Evolutionary conservation across 2,797 vertebrate species (phyloP).

Genomic region (Megalops cyprinoides): DNA sequence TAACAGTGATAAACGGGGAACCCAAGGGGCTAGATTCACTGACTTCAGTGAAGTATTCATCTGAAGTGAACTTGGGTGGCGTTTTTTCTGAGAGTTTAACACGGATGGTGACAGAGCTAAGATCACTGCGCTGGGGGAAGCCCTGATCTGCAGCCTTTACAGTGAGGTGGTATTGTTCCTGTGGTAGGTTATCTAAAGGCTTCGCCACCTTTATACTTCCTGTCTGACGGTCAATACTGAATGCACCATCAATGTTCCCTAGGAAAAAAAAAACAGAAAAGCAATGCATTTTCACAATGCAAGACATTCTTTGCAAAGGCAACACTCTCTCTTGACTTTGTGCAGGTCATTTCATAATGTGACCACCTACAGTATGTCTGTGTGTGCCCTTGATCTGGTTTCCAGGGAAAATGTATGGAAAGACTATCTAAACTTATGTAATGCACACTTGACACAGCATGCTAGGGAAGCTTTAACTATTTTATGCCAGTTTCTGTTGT

Average conservation of each 20-base stretch:
- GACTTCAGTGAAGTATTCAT: constrained; percentile 87
- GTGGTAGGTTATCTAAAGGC: constrained; percentile 71
- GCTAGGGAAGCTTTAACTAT: not conserved
- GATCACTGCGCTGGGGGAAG: constrained; percentile 82
- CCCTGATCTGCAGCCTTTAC: constrained; percentile 90
- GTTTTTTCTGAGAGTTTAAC: constrained; percentile 81
- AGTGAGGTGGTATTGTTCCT: constrained; percentile 80
- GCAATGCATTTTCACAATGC: not conserved
- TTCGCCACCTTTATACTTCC: constrained; percentile 83
- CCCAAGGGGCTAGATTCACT: constrained; percentile 80
- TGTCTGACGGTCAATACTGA: constrained; percentile 77
- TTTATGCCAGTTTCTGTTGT: too few species aligned
- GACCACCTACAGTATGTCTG: not conserved
- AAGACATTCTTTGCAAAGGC: too few species aligned
- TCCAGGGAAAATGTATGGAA: not conserved
- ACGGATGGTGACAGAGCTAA: constrained; percentile 78
- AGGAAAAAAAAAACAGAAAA: constrained; percentile 43
- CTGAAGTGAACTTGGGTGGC: constrained; percentile 81
- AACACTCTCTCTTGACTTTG: too few species aligned
- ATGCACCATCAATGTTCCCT: constrained; percentile 86
- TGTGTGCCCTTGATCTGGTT: not conserved
- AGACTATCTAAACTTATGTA: not conserved
- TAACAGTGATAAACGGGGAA: constrained; percentile 79
- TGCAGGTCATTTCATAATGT: not conserved
- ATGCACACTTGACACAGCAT: not conserved